Base-by-base conservation (phyloP, 2,888 invertebrate species). In the Chloromyia formosa region DNA sequence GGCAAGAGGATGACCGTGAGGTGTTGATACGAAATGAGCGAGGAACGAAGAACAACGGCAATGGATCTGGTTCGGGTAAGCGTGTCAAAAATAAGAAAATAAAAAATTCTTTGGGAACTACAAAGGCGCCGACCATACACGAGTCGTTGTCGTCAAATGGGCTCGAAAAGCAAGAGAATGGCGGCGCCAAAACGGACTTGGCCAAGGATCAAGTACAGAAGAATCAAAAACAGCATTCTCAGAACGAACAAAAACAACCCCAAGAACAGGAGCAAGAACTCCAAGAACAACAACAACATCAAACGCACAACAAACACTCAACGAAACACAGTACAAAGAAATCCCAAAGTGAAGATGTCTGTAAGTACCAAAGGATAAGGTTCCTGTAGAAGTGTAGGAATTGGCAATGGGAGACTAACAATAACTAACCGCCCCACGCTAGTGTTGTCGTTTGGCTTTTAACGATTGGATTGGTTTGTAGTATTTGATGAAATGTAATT, bases 1-100 rank as follows among this genome's bases (percentile, higher is more conserved):
- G 90, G 90, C 92, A 93, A 82, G 93, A 93, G 82, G 90, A 91
- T 81, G 92, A 93, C 81, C 92, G 90, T 82, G 94, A 93, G 84
- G 90, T 93, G 75, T 89, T 93, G 79, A 91, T 93, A 80, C 90
- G 94, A 82, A 93, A 90, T 82, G 92, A 92, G 83, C 89, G 94
- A 77, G 94, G 93, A 77, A 91, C 93, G 84, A 93, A 93, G 86
- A 84, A 78, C 73, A 73, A 72, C 9, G 58, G 58, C 9, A 77
- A 76, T 23, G 73, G 73, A n/a, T 74, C 73, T 62, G 79, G 78
- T 60, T 78, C 79, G 71, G 80, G 80, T 79, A 82, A 82, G 80
- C 81, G 82, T 60, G 81, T 79, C 40, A 82, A 83, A 78, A 82
- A 79, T 77, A 83, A 82, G 80, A 82, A 78, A 83, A 75, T 71